These are phyloP conservation scores for Rynchops niger DNA, from an alignment of 2,113 vertebrate species.

Conservation along the genomic window DNA sequence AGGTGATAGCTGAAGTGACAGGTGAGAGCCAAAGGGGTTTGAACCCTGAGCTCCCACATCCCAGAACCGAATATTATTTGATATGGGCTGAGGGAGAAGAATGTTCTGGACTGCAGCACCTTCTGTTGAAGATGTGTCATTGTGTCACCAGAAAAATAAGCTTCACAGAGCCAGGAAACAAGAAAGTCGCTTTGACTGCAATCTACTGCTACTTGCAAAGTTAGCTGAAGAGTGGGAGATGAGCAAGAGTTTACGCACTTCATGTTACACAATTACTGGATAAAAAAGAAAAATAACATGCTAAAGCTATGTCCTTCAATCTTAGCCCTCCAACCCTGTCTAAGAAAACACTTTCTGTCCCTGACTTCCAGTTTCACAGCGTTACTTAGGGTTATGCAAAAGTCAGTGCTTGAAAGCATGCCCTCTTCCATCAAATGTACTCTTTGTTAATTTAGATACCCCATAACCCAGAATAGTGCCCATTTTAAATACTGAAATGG, in stretches of 20 bases:
- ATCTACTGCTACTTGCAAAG: not conserved
- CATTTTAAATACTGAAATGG: not conserved
- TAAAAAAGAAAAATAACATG: not conserved
- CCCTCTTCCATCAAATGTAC: not conserved
- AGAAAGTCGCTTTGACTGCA: not conserved
- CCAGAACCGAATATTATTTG: not conserved
- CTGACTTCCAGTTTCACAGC: not conserved
- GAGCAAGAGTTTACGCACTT: not conserved
- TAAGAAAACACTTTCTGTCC: not conserved
- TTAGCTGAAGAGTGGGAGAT: not conserved
- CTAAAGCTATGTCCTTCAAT: not conserved
- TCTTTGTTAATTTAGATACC: not conserved
- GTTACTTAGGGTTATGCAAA: not conserved
- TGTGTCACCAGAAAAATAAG: not conserved
- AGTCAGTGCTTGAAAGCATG: not conserved
- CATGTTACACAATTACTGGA: not conserved
- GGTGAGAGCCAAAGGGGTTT: not conserved
- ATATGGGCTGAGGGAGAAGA: not conserved
- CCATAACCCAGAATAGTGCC: not conserved
- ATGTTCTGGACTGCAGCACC: not conserved
- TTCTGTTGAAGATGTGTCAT: not conserved
- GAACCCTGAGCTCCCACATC: not conserved
- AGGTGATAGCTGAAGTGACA: not conserved
- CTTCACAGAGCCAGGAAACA: not conserved
- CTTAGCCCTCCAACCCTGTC: not conserved